Conservation (phyloP, 2,888 invertebrate genomes). For the Nomada fabriciana region DNA sequence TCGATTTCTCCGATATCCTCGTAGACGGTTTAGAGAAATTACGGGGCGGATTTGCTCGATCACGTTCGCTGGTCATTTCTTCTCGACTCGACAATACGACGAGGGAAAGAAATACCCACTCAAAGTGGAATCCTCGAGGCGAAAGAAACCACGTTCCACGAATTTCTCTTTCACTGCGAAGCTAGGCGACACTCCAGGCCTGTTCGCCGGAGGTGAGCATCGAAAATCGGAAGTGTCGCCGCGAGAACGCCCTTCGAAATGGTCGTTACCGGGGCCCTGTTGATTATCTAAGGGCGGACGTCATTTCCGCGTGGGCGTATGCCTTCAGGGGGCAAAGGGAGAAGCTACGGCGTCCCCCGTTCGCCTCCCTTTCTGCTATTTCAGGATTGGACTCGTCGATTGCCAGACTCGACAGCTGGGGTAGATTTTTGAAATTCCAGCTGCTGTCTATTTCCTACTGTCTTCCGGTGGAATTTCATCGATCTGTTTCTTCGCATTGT, state of each 20-base stretch:
- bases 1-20: conserved; percentile 10
- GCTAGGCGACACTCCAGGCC: not conserved
- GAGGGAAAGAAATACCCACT: not conserved
- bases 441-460: conserved; percentile 66
- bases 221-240: conserved; percentile 66
- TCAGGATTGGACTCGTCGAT: conserved; percentile 67
- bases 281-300: conserved; percentile 77
- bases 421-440: conserved; percentile 71
- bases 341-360: conserved; percentile 64
- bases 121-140: not conserved
- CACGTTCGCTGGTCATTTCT: not conserved
- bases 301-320: conserved; percentile 83
- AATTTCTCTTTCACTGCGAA: conserved; percentile 7
- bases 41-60: conserved; percentile 24
- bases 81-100: not conserved
- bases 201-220: conserved; percentile 36
- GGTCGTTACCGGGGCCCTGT: conserved; percentile 67
- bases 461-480: conserved; percentile 59
- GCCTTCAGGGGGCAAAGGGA: conserved; percentile 63
- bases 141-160: not conserved
- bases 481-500: conserved; percentile 34
- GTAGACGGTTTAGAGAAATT: conserved; percentile 35
- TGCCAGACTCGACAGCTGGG: conserved; percentile 69
- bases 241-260: conserved; percentile 64
- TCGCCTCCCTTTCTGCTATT: conserved; percentile 47